Evolutionary conservation across 2,888 invertebrate species (phyloP).

Genomic region (Drosophila anomalata): DNA sequence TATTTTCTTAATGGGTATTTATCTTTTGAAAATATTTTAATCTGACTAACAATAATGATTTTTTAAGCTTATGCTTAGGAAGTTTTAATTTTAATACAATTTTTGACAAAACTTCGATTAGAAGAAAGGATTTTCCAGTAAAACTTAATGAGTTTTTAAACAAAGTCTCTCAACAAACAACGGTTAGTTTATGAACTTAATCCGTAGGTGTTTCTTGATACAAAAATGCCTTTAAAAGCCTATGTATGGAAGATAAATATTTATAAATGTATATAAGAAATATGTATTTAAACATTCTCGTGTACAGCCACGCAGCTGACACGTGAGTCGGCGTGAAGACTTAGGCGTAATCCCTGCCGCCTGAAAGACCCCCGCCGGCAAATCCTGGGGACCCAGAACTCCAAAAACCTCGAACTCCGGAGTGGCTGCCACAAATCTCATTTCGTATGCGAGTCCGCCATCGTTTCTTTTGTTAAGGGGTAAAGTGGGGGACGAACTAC

Average conservation of each 20-base stretch:
- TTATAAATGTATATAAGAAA: slow-evolving; percentile 3
- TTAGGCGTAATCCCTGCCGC: slow-evolving; percentile 35
- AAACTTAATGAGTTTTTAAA: background rate
- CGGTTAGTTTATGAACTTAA: background rate
- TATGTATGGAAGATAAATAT: background rate
- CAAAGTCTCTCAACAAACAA: background rate
- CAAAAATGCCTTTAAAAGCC: background rate
- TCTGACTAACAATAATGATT: too few species aligned
- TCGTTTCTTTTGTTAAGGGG: slow-evolving; percentile 26
- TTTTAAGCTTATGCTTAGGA: too few species aligned
- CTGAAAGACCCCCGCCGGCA: slow-evolving; percentile 11
- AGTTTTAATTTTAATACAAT: too few species aligned
- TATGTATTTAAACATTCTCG: slow-evolving; percentile 26
- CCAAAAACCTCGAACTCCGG: slow-evolving; percentile 12
- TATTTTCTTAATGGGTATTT: too few species aligned
- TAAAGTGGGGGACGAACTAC: slow-evolving; percentile 34
- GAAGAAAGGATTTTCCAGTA: background rate
- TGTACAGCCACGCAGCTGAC: slow-evolving; percentile 23
- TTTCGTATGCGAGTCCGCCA: slow-evolving; percentile 71
- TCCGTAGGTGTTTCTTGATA: background rate
- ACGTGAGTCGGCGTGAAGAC: slow-evolving; percentile 39
- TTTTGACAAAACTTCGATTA: too few species aligned
- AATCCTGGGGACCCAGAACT: slow-evolving; percentile 45
- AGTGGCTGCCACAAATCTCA: slow-evolving; percentile 60
- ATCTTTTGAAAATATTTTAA: too few species aligned